phyloP scores from a whole-genome alignment of 2,888 invertebrate species.

The Criorhina ranunculi region DNA sequence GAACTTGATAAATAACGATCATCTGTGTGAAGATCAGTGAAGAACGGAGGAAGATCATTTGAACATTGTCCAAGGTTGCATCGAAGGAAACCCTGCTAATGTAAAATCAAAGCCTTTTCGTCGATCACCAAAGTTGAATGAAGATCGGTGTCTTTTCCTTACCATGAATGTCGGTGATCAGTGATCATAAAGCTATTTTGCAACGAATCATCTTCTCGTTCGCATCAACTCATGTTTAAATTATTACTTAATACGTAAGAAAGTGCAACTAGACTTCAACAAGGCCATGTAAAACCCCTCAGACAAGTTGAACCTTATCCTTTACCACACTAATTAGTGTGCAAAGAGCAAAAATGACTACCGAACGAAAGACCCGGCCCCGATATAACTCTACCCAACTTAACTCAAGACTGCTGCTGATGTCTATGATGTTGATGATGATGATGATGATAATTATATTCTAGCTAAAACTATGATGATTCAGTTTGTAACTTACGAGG shows the following conservation, averaged over 20 bases:
- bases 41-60: no score
- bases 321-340: constrained; percentile 67
- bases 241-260: neutral
- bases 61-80: no score
- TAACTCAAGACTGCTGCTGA: constrained; percentile 6
- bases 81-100: no score
- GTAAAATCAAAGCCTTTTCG: no score
- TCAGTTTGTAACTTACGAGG: constrained; percentile 33
- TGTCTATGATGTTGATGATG: constrained; percentile 33
- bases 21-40: no score
- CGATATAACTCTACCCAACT: constrained; percentile 1
- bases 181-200: neutral
- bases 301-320: constrained; percentile 63
- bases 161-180: neutral
- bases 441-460: constrained; percentile 56
- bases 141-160: no score
- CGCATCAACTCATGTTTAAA: neutral
- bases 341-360: constrained; percentile 44
- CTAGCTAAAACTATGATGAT: constrained; percentile 51
- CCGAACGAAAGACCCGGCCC: constrained; percentile 17
- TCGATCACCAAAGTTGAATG: no score
- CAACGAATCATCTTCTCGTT: neutral
- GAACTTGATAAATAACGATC: no score
- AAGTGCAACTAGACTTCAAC: constrained; percentile 8
- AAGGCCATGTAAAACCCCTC: constrained; percentile 8